phyloP scores from a whole-genome alignment of 2,888 invertebrate genomes.

The Archaeoteleia sp. region DNA sequence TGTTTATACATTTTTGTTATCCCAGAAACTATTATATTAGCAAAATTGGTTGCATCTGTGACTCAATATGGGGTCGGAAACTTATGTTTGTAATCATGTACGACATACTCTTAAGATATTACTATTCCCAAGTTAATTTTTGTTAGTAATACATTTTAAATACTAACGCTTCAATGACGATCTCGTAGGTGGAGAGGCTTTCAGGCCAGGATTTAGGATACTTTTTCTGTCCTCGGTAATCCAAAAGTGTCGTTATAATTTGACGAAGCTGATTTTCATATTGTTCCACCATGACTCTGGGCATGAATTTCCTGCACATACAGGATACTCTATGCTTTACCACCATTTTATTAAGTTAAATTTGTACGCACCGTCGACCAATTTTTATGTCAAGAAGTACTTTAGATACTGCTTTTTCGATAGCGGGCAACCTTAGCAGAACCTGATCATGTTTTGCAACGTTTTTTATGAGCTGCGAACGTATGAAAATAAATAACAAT shows the following conservation, averaged over 20 bases:
- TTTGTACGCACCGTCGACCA: constrained; percentile 81
- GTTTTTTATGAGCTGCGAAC: constrained; percentile 85
- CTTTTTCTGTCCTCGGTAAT: constrained; percentile 81
- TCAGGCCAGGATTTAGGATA: constrained; percentile 85
- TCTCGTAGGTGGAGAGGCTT: constrained; percentile 84
- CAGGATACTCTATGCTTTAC: constrained; percentile 73
- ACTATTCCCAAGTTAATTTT: constrained; percentile 3
- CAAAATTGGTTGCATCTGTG: too few relatives aligned
- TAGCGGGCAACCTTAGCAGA: constrained; percentile 85
- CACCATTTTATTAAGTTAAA: constrained; percentile 65
- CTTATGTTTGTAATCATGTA: too few relatives aligned
- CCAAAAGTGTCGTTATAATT: constrained; percentile 89
- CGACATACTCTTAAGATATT: too few relatives aligned
- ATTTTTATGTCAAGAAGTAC: constrained; percentile 90
- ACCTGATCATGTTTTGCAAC: constrained; percentile 85
- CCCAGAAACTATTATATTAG: too few relatives aligned
- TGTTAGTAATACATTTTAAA: constrained; percentile 9
- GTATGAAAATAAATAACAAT: constrained; percentile 22
- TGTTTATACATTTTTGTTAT: too few relatives aligned
- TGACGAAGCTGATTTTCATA: constrained; percentile 90
- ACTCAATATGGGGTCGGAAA: too few relatives aligned
- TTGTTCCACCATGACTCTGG: constrained; percentile 89
- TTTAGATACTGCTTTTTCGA: constrained; percentile 89
- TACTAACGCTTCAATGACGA: constrained; percentile 92
- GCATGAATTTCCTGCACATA: constrained; percentile 89